These are phyloP conservation scores for Galerucella nymphaeae DNA, from an alignment of 2,888 invertebrate species.

Conservation along the genomic window DNA sequence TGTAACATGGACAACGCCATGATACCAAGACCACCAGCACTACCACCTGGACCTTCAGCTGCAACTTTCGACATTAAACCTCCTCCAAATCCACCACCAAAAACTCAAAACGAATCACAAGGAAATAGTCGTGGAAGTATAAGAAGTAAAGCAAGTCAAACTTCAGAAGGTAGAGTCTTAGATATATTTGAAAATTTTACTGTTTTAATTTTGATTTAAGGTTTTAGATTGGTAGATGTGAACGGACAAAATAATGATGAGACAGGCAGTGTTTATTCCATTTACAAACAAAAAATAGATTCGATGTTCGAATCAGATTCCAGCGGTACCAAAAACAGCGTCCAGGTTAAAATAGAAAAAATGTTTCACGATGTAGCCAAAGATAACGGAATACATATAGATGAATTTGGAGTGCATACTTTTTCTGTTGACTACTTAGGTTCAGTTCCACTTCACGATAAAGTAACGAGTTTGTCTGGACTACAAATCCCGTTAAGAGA, in stretches of 20 bases:
- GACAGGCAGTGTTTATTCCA: slow-evolving; percentile 68
- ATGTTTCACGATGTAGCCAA: slow-evolving; percentile 82
- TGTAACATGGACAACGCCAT: slow-evolving; percentile 58
- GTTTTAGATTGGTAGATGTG: slow-evolving; percentile 59
- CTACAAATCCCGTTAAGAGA: slow-evolving; percentile 83
- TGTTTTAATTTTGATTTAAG: slow-evolving; percentile 21
- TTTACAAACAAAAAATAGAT: slow-evolving; percentile 87
- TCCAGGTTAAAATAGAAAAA: slow-evolving; percentile 87
- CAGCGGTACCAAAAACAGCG: slow-evolving; percentile 73
- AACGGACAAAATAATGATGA: slow-evolving; percentile 50
- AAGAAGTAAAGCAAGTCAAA: slow-evolving; percentile 53
- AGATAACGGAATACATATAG: slow-evolving; percentile 61
- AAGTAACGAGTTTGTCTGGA: slow-evolving; percentile 85
- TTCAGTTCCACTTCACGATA: slow-evolving; percentile 80
- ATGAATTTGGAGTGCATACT: slow-evolving; percentile 65
- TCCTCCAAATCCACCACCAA: slow-evolving; percentile 37
- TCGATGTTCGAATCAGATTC: slow-evolving; percentile 75
- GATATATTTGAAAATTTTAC: no score
- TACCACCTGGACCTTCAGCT: slow-evolving; percentile 51
- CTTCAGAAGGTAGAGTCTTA: slow-evolving; percentile 50
- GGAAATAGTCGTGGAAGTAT: slow-evolving; percentile 46
- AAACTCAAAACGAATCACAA: slow-evolving; percentile 19
- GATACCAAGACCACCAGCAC: slow-evolving; percentile 60
- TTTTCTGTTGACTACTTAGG: slow-evolving; percentile 86
- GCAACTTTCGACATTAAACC: slow-evolving; percentile 40